Base-by-base conservation (phyloP, 1,140 invertebrate genomes). In the Dermatophagoides farinae region DNA sequence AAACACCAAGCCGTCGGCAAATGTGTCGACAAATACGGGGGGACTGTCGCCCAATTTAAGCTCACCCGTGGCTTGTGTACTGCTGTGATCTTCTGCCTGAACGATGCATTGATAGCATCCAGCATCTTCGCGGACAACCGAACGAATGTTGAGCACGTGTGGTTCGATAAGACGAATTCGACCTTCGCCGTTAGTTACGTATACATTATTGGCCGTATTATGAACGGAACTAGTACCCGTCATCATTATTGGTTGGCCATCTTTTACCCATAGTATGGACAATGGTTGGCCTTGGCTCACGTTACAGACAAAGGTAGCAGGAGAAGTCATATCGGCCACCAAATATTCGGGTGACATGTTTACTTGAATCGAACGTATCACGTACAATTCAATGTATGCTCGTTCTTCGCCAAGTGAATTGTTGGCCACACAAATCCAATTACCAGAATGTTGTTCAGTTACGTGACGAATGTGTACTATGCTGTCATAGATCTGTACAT, bases 231-330 rank as follows among this genome's bases (percentile, higher is more conserved):
- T 23, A n/a, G 53, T 4, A 55, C 53, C 25, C 1, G 41, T 44
- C 18, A 44, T 23, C 8, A 60, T 60, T 4, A 60, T 47, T 25
- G 58, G 58, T 47, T 31, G 58, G 18, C 58, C 58, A 25, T 60
- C 58, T 37, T 60, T 60, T 20, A 60, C 43, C 58, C 58, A 60
- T 20, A 60, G 23, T 25, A 60, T 47, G 2, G 58, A 60, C 10
- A 60, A 6, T 52, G 41, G 14, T 84, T 76, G 1, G 88, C 88
- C 74, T 84, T 82, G 6, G 88, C 88, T 31, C n/a, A 86, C 78
- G 67, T 83, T 82, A 71, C 89, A 95, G 66, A 85, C 81, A 67
- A 93, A 86, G 64, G 77, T 79, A 41, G 85, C 80, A 67, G 83
- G 79, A 68, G 86, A 83, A 53, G 84, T 85, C 11, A 88, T 81